Conservation (phyloP, 2,113 vertebrate genomes). For the Neogobius melanostomus region DNA sequence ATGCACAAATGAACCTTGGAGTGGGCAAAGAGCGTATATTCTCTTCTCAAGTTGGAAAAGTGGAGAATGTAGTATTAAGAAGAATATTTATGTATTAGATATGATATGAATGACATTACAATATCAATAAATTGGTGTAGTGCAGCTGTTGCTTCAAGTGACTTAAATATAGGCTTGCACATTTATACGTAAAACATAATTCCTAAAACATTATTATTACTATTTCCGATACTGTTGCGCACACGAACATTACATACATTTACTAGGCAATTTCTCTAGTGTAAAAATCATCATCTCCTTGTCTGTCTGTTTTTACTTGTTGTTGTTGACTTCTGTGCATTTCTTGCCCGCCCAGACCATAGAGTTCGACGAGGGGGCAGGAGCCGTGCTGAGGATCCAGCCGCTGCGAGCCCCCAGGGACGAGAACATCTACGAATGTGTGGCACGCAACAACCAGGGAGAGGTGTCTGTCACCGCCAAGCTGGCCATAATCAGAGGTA, state of each 20-base stretch:
- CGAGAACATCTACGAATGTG: slow-evolving; percentile 94
- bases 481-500: slow-evolving; percentile 96
- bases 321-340: not conserved
- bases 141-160: no score
- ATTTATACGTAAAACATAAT: no score
- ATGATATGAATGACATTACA: not conserved
- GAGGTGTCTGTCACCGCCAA: slow-evolving; percentile 91
- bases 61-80: not conserved
- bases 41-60: not conserved
- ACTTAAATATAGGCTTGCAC: no score
- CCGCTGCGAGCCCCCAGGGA: slow-evolving; percentile 92
- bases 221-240: no score
- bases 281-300: no score
- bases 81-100: not conserved
- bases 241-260: no score
- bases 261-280: no score
- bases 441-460: slow-evolving; percentile 88
- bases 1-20: not conserved
- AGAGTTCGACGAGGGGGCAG: slow-evolving; percentile 94
- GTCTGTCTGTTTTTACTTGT: not conserved
- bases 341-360: slow-evolving; percentile 82
- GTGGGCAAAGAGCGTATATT: not conserved
- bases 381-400: slow-evolving; percentile 94
- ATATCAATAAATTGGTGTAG: no score
- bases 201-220: no score